Evolutionary conservation across 1,140 invertebrate genomes (phyloP), one percentile per base, ranked within the genome.

Genomic region (Rhagoletis zephyria): DNA sequence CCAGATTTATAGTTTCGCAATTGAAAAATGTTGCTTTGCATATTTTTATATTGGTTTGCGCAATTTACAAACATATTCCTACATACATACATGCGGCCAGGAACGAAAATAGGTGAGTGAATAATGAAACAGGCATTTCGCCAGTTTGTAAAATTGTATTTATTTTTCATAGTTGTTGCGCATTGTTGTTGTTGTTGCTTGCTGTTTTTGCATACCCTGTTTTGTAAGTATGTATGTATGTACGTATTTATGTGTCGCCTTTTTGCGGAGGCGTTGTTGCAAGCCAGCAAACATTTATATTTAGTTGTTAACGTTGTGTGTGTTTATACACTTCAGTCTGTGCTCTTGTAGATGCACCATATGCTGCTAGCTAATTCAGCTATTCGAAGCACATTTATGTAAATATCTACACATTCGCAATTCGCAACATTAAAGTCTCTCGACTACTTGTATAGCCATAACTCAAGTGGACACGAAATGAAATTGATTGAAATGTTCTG

Each of bases 401-500:
- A 30, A 81, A 81, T 81, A 30, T 30, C 30, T 30, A 30, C 30
- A 81, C 74, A 81, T 56, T 56, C 74, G 48, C 74, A 56, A 81
- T 81, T 81, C n/a, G 0, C 45, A 56, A 81, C 48, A 81, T 51
- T 81, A 81, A 70, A 81, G 74, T 10, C 48, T 10, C 48, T 56
- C 74, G 16, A 56, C 74, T 56, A 81, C 74, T 56, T 81, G 74
- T 81, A 81, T 16, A n/a, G 48, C 48, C 5, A 81, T 81, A 81
- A 81, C 74, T 56, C 74, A 81, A 81, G 74, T 81, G 74, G 48
- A 81, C 74, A 81, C 56, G 74, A 81, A 81, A 81, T 81, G 74
- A 81, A 81, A 81, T 81, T 81, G 74, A 81, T 81, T 81, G 74
- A 81, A 81, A 81, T 81, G 74, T 81, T 81, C 74, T 81, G n/a